Base-by-base conservation (phyloP, 2,888 invertebrate genomes). In the Tricholauxania praeusta region DNA sequence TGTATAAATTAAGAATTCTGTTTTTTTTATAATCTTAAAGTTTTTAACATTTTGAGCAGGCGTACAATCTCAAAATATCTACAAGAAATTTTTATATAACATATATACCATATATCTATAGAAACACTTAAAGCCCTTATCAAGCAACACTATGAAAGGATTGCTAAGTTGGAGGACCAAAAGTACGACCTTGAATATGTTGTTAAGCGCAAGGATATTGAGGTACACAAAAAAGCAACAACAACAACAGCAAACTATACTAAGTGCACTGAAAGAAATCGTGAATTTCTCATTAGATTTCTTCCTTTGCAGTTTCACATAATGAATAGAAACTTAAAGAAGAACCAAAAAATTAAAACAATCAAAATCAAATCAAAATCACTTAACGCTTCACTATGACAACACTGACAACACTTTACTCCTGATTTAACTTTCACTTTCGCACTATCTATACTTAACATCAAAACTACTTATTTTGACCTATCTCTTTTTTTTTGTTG, bases 141-240 rank as follows among this genome's bases (percentile, higher is more conserved):
- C 90, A 93, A 92, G 90, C 92, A 93, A 86, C 95, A 97, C 91
- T 93, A 98, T 90, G 91, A 92, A 86, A 94, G 95, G 91, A 95
- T 98, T 91, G 89, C 88, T 89, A 89, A 90, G 84, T 92, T 98
- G 91, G 98, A 98, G 92, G 94, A 95, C 86, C 91, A 93, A 89
- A 99, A 98, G 91, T 99, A 95, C 91, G 99, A 99, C 92, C 92
- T 98, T 92, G 99, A 99, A 92, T 94, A 95, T 91, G 91, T 95
- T 90, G 97, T 98, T 89, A 95, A 96, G 91, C 94, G 95, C 92
- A 99, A 99, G 94, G 99, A 99, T 90, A 93, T 93, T 89, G 97
- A 98, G 96, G 98, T 98, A 94, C 92, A 91, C 87, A 83, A 78
- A 84, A 75, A 77, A 72, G 72, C 74, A 67, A 75, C 60, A 72